Evolutionary conservation across 2,113 vertebrate species (phyloP).

Genomic region (Himantopus leucocephalus): DNA sequence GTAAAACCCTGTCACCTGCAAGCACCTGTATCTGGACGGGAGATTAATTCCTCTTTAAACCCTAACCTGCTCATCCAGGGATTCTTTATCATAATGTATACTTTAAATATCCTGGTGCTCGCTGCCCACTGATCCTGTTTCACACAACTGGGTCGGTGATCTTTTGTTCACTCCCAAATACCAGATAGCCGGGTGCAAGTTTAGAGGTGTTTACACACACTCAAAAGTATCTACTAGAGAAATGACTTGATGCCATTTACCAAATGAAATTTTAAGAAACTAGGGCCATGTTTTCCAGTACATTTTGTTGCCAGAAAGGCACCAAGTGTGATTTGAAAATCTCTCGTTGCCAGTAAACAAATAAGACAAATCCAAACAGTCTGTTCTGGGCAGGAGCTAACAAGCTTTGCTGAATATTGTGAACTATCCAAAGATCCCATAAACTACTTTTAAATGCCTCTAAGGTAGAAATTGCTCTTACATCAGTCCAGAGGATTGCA

Average conservation of each 20-base stretch:
- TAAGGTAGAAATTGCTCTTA: not conserved
- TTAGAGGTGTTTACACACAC: not conserved
- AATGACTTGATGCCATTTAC: not conserved
- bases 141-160: not conserved
- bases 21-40: not conserved
- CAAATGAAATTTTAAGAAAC: not conserved
- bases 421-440: not conserved
- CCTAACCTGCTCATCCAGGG: not conserved
- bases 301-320: not conserved
- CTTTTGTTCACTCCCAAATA: not conserved
- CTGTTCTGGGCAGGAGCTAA: not conserved
- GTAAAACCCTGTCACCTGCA: not conserved
- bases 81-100: not conserved
- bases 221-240: not conserved
- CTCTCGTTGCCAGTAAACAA: slow-evolving; percentile 5
- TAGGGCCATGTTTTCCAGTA: not conserved
- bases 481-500: not conserved
- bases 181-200: not conserved
- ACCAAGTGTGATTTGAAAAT: not conserved
- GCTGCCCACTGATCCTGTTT: not conserved
- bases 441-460: not conserved
- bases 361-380: slow-evolving; percentile 2
- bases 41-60: not conserved
- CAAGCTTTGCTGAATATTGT: not conserved
- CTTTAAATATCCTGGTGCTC: not conserved